A percentile compares a stretch with the other conserved stretches of the same genome.
These are phyloP conservation scores for Numenius phaeopus DNA, from an alignment of 2,797 vertebrate genomes.

Conservation along the genomic window DNA sequence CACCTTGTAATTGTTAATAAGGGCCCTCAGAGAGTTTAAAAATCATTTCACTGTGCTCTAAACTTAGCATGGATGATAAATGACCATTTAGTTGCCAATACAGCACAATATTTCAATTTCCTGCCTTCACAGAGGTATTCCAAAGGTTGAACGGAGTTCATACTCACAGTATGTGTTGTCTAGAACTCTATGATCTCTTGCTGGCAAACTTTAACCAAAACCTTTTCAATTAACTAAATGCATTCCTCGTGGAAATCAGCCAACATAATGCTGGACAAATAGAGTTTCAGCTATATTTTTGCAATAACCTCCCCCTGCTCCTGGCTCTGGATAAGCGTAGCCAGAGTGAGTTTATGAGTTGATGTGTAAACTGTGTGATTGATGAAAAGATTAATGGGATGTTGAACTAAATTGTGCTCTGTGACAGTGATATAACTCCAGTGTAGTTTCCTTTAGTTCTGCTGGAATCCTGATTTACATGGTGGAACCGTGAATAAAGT, in stretches of 20 bases:
- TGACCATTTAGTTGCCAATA: constrained; percentile 88
- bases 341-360: constrained; percentile 40
- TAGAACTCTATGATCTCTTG: constrained; percentile 80
- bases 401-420: background rate
- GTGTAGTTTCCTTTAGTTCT: background rate
- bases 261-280: constrained; percentile 63
- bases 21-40: constrained; percentile 64
- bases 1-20: constrained; percentile 78
- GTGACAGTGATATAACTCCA: background rate
- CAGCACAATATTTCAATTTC: constrained; percentile 96
- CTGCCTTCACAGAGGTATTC: constrained; percentile 90
- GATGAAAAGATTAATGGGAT: background rate
- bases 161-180: constrained; percentile 92
- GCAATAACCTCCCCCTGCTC: constrained; percentile 45
- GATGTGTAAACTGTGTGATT: background rate
- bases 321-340: background rate
- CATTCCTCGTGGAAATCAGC: constrained; percentile 85
- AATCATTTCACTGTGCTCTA: constrained; percentile 68
- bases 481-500: background rate
- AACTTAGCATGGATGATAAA: constrained; percentile 88
- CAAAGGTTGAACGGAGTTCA: constrained; percentile 92
- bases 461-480: background rate
- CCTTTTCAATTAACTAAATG: constrained; percentile 85
- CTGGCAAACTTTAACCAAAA: constrained; percentile 83
- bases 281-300: constrained; percentile 63